Evolutionary conservation across 2,888 invertebrate genomes (phyloP), one percentile per base, ranked within the genome.

Genomic region (Cyclophora albipunctata): DNA sequence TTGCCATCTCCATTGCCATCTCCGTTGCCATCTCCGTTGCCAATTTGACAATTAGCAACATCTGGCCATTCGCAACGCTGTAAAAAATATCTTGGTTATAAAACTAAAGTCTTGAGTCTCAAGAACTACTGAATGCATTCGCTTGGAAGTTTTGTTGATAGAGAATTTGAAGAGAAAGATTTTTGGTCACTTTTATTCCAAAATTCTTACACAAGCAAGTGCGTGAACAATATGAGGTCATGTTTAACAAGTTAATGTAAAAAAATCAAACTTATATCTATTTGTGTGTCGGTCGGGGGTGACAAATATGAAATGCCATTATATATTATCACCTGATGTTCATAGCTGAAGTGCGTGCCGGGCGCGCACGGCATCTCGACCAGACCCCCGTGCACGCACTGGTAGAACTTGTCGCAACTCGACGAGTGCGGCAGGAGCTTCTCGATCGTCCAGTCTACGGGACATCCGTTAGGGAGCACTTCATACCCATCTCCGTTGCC

Each of bases 361-460:
- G 50, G 47, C 0, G 56, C 51, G 45, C 74, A 73, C 1, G 51
- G 47, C n/a, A 59, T 61, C 45, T 63, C 61, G 0, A 67, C 62
- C 34, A 58, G 60, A n/a, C 69, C 55, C 3, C 75, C 76, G 7
- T 55, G 52, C 1, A 64, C 62, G 47, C 77, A 77, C 20, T 68
- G 63, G 53, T 76, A 76, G 64, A 70, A 75, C 35, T 62, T 64
- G 35, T 51, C 50, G 49, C 77, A 77, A 34, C 67, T 56, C 0
- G 47, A 56, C 48, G 67, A 66, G 45, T 77, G 74, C 0, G 75
- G 75, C 3, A 76, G 45, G 0, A 74, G 57, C 3, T 57, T 52
- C 33, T 75, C 67, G 3, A 67, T 48, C 5, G 57, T 34, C 45
- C 59, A 66, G 50, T 69, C 60, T 34, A 63, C 58, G 0, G 74